phyloP scores from a whole-genome alignment of 2,113 vertebrate genomes.

The Burhinus bistriatus region DNA sequence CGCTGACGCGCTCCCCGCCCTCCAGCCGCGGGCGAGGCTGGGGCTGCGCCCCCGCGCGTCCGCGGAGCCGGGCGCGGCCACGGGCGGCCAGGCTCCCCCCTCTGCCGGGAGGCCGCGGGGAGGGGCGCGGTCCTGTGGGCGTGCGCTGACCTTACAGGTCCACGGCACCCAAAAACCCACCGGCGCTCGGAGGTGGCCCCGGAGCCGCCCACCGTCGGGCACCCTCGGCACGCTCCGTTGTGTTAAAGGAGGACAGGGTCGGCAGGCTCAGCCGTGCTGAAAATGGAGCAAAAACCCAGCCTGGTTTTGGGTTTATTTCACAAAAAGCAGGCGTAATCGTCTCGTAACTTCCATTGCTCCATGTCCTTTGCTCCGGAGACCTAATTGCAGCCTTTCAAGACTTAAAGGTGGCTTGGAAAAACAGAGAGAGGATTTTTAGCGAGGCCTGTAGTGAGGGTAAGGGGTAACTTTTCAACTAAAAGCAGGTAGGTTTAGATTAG shows the following conservation, averaged over 20 bases:
- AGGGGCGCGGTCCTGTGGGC: background rate
- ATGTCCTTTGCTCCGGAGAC: rapidly evolving
- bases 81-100: background rate
- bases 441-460: background rate
- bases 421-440: background rate
- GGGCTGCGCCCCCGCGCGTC: background rate
- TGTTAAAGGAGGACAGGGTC: background rate
- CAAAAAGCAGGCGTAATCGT: background rate
- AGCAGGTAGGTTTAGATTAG: background rate
- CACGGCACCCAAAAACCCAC: background rate
- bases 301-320: background rate
- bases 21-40: no score
- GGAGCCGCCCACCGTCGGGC: background rate
- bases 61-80: no score
- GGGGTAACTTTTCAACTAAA: background rate
- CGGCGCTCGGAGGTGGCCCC: background rate
- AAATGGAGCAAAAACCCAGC: no score
- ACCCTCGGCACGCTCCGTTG: background rate
- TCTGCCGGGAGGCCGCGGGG: background rate
- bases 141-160: background rate
- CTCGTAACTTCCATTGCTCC: background rate
- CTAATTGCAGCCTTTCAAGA: rapidly evolving
- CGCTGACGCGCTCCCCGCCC: background rate
- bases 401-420: no score
- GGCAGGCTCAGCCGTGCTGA: background rate